phyloP scores from a whole-genome alignment of 2,888 invertebrate species.

The Leistus spinibarbis region DNA sequence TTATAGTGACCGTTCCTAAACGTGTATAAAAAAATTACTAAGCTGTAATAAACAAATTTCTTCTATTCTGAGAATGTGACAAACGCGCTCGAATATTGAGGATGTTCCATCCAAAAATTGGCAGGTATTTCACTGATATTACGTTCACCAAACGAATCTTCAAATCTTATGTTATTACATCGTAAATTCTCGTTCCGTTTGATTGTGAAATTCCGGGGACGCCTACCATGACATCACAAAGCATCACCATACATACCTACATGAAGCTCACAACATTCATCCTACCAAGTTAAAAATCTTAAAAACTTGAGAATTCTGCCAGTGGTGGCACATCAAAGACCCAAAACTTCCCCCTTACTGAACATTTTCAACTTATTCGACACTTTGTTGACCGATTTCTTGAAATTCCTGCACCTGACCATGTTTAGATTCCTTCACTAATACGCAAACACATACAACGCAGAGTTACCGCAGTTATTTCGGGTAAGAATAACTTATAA shows the following conservation, averaged over 20 bases:
- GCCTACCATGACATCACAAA: not conserved
- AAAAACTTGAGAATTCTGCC: constrained; percentile 22
- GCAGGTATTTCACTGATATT: no score
- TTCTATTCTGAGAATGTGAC: no score
- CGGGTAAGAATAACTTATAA: not conserved
- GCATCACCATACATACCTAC: not conserved
- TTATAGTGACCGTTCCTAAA: not conserved
- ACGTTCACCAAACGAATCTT: no score
- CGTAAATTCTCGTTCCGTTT: not conserved
- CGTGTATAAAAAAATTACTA: no score
- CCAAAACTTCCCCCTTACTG: not conserved
- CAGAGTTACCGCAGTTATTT: not conserved
- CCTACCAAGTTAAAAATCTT: not conserved
- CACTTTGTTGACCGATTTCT: constrained; percentile 22
- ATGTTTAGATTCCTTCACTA: not conserved
- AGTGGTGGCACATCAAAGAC: constrained; percentile 25
- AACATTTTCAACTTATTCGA: not conserved
- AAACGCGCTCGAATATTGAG: no score
- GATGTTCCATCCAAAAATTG: no score
- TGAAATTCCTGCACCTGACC: constrained; percentile 7
- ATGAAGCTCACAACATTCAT: not conserved
- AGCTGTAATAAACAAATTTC: no score
- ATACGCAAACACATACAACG: not conserved
- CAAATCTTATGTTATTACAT: not conserved
- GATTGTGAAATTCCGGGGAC: not conserved